These are phyloP conservation scores for Quiscalus mexicanus DNA, from an alignment of 2,113 vertebrate genomes.

Conservation along the genomic window DNA sequence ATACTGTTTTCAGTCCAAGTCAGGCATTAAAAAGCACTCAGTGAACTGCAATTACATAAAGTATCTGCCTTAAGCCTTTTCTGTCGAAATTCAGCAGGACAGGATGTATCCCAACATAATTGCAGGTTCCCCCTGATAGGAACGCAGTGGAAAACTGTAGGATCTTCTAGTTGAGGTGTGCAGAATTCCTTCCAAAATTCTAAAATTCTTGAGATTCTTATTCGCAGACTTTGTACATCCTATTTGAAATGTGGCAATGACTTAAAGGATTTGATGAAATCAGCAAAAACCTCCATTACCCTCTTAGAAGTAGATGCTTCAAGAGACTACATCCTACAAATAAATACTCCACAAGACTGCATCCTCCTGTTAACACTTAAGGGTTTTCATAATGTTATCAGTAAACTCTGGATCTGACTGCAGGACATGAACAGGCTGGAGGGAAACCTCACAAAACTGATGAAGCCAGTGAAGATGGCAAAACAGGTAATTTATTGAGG, in stretches of 20 bases:
- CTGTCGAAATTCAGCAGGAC: neutral
- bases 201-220: neutral
- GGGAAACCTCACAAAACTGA: neutral
- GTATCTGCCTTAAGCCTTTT: neutral
- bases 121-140: neutral
- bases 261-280: neutral
- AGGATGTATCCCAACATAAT: neutral
- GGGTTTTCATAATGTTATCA: neutral
- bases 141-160: neutral
- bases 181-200: neutral
- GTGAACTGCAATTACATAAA: neutral
- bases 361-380: neutral
- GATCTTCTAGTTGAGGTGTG: neutral
- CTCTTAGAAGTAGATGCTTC: neutral
- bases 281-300: neutral
- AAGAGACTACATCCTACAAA: neutral
- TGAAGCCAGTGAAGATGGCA: neutral
- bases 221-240: neutral
- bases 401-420: neutral
- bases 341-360: neutral
- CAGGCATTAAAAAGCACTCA: neutral
- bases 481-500: neutral
- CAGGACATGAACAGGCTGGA: neutral
- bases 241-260: neutral
- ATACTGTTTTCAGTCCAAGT: slow-evolving; percentile 13